phyloP scores from a whole-genome alignment of 2,113 vertebrate genomes.

The Heterochromis multidens region DNA sequence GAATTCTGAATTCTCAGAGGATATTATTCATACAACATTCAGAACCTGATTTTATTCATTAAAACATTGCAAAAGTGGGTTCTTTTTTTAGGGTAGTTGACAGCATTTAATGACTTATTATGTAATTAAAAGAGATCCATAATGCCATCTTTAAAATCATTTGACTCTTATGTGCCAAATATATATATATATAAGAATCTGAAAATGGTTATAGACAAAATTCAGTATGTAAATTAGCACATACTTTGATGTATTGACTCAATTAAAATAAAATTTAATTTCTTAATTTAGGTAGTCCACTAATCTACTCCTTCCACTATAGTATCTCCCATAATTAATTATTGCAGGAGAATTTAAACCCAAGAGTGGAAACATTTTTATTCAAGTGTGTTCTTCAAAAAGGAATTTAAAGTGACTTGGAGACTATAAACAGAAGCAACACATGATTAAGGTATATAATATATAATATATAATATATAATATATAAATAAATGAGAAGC shows the following conservation, averaged over 20 bases:
- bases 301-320: background rate
- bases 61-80: fast-evolving
- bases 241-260: background rate
- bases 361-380: background rate
- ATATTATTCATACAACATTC: background rate
- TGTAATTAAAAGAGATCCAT: background rate
- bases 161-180: too few relatives aligned
- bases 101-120: background rate
- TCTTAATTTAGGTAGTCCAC: background rate
- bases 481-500: background rate
- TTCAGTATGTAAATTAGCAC: background rate
- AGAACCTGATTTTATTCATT: background rate
- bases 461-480: too few relatives aligned
- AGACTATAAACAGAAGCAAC: background rate
- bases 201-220: background rate
- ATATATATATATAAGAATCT: too few relatives aligned
- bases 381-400: background rate
- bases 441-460: background rate
- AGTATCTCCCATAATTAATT: background rate
- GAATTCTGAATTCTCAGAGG: too few relatives aligned
- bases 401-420: background rate
- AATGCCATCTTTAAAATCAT: too few relatives aligned
- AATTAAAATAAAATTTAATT: background rate
- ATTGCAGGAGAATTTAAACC: background rate
- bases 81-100: background rate